Evolutionary conservation across 2,113 vertebrate species (phyloP).

Genomic region (Callipepla squamata): DNA sequence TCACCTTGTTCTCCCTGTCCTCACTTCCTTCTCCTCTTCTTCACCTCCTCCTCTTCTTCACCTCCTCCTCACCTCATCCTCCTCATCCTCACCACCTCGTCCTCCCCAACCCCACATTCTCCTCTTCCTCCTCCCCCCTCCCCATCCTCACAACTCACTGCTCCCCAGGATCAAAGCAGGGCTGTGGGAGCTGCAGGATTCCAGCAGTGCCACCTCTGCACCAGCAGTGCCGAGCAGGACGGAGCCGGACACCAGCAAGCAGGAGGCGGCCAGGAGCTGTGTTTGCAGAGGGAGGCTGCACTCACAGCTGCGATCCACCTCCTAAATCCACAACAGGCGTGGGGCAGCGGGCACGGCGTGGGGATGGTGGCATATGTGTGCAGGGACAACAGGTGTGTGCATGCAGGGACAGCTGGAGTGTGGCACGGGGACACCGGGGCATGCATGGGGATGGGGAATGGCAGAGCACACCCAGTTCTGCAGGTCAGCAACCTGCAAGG

Average conservation of each 20-base stretch:
- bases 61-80: background rate
- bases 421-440: background rate
- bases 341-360: background rate
- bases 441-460: fast-evolving
- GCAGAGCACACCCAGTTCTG: fast-evolving
- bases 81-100: too few relatives aligned
- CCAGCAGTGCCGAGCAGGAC: background rate
- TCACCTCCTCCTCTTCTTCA: background rate
- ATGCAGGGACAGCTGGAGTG: background rate
- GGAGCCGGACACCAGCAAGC: background rate
- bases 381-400: background rate
- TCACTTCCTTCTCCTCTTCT: too few relatives aligned
- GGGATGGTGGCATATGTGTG: background rate
- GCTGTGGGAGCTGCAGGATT: background rate
- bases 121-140: background rate
- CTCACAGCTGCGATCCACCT: background rate
- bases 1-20: background rate
- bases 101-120: too few relatives aligned
- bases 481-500: fast-evolving
- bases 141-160: background rate
- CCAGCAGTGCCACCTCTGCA: background rate
- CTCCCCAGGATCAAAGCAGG: background rate
- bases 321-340: background rate
- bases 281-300: background rate
- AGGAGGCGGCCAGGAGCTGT: background rate